These are phyloP conservation scores for Xanthorhoe spadicearia DNA, from an alignment of 2,888 invertebrate genomes.

Conservation along the genomic window DNA sequence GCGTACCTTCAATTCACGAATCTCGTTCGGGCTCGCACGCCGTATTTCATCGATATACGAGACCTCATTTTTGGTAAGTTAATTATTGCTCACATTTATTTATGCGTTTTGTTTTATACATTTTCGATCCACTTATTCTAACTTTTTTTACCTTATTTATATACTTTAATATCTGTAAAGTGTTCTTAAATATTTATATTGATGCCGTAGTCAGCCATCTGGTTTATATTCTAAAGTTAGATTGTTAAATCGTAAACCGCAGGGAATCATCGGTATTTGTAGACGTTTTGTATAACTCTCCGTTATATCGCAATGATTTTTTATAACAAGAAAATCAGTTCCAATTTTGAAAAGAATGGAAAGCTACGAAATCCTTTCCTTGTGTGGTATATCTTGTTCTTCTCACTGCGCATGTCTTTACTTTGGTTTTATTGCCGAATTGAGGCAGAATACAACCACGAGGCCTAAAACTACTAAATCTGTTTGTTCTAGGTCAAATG, in stretches of 20 bases:
- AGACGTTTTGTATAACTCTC: slow-evolving; percentile 57
- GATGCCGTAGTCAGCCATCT: slow-evolving; percentile 80
- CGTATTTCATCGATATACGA: slow-evolving; percentile 57
- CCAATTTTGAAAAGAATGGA: slow-evolving; percentile 19
- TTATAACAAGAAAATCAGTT: background rate
- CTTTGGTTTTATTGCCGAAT: slow-evolving; percentile 53
- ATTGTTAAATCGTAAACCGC: slow-evolving; percentile 82
- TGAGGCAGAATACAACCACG: slow-evolving; percentile 18
- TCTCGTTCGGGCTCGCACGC: slow-evolving; percentile 46
- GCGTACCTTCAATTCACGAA: slow-evolving; percentile 53
- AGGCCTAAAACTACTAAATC: slow-evolving; percentile 6
- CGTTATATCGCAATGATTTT: slow-evolving; percentile 30
- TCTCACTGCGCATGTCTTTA: slow-evolving; percentile 71
- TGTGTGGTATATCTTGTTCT: slow-evolving; percentile 56
- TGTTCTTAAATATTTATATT: slow-evolving; percentile 73
- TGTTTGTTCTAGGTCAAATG: slow-evolving; percentile 9
- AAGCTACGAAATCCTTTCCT: slow-evolving; percentile 41
- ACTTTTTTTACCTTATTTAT: background rate
- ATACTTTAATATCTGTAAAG: slow-evolving; percentile 52
- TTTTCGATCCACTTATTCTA: background rate
- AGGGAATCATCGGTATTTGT: slow-evolving; percentile 74
- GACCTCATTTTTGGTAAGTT: slow-evolving; percentile 55
- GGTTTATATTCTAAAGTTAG: slow-evolving; percentile 84
- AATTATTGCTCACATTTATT: slow-evolving; percentile 13
- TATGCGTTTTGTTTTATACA: slow-evolving; percentile 17